Conservation (phyloP, 2,888 invertebrate genomes). For the Chromoteleia sp. region DNA sequence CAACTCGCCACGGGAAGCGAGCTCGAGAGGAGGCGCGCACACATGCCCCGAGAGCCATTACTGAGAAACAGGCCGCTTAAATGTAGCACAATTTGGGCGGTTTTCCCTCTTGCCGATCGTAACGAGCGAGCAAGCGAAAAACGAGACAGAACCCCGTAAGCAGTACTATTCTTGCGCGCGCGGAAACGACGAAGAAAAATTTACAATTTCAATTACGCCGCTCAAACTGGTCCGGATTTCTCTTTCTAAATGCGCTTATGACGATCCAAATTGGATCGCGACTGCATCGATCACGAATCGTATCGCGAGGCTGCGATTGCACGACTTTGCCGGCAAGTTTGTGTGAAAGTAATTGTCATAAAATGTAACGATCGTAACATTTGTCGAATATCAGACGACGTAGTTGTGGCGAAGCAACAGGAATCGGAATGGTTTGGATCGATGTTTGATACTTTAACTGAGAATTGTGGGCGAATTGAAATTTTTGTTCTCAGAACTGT, state of each 20-base stretch:
- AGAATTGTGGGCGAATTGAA: no score
- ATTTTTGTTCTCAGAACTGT: no score
- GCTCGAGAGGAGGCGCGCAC: slow-evolving; percentile 37
- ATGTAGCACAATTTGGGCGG: slow-evolving; percentile 50
- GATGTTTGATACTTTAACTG: no score
- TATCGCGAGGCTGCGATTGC: no score
- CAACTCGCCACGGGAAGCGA: slow-evolving; percentile 31
- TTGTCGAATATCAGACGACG: no score
- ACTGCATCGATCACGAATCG: background rate
- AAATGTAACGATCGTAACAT: no score
- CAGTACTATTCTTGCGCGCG: background rate
- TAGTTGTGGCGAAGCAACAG: no score
- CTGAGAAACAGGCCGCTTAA: slow-evolving; percentile 56
- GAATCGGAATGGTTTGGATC: no score
- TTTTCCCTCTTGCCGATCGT: slow-evolving; percentile 71
- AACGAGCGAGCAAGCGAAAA: slow-evolving; percentile 74
- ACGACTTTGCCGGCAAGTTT: no score
- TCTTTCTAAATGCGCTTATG: slow-evolving; percentile 28
- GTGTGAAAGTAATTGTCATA: no score
- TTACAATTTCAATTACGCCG: slow-evolving; percentile 20
- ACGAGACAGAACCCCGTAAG: slow-evolving; percentile 61
- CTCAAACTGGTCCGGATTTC: slow-evolving; percentile 21
- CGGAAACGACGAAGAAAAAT: slow-evolving; percentile 40
- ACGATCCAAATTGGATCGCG: slow-evolving; percentile 12
- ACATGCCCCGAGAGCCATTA: slow-evolving; percentile 49